Evolutionary conservation across 2,888 invertebrate genomes (phyloP).

Genomic region (Thecocarcelia acutangulata): DNA sequence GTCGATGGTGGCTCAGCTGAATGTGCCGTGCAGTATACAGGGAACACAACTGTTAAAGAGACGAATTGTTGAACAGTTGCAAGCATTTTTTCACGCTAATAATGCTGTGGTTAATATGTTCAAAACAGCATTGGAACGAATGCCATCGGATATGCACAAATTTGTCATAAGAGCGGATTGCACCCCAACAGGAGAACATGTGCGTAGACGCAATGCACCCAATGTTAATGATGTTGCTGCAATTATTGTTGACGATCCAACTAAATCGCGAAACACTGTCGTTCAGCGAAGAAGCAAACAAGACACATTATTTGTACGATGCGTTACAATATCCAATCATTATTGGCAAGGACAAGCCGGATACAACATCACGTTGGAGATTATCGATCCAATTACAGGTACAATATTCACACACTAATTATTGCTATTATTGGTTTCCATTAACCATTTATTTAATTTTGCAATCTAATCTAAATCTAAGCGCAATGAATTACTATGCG

Average conservation of each 20-base stretch:
- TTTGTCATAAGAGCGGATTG: not conserved
- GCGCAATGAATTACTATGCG: not conserved
- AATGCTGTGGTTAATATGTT: not conserved
- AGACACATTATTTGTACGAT: too few species aligned
- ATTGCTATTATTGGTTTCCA: constrained; percentile 49
- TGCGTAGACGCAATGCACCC: not conserved
- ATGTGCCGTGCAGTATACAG: too few species aligned
- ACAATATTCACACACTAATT: constrained; percentile 39
- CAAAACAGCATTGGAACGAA: not conserved
- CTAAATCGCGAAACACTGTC: constrained; percentile 71
- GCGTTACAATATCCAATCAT: constrained; percentile 45
- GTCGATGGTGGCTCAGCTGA: too few species aligned
- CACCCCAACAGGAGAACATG: not conserved
- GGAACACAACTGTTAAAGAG: too few species aligned
- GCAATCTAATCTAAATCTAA: constrained; percentile 10
- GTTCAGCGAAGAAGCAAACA: constrained; percentile 69
- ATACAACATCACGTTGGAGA: constrained; percentile 69
- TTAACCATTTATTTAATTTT: constrained; percentile 50
- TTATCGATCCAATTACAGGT: constrained; percentile 62
- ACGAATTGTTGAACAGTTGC: not conserved
- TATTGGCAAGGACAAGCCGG: constrained; percentile 73
- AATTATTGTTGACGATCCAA: not conserved
- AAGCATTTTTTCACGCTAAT: not conserved
- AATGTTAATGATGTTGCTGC: not conserved
- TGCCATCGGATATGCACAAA: not conserved